Evolutionary conservation across 2,888 invertebrate species (phyloP).

Genomic region (Brenthis daphne): DNA sequence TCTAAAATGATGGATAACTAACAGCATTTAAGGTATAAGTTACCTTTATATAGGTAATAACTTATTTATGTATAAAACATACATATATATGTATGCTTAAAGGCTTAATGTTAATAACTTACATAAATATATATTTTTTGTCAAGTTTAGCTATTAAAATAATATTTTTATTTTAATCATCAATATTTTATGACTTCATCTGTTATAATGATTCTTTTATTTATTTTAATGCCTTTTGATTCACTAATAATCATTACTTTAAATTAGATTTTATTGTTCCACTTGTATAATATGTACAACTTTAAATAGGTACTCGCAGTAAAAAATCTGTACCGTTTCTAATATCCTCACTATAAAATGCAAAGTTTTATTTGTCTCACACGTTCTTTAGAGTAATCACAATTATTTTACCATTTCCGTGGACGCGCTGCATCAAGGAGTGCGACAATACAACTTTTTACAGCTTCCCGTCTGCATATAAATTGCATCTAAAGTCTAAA

Average conservation of each 20-base stretch:
- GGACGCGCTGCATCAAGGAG: constrained; percentile 31
- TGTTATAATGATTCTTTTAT: too few species aligned
- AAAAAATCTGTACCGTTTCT: not conserved
- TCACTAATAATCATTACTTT: too few species aligned
- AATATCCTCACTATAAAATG: constrained; percentile 6
- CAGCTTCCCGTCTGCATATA: constrained; percentile 36
- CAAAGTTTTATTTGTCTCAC: constrained; percentile 16
- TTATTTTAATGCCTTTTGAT: too few species aligned
- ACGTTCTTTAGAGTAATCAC: constrained; percentile 27
- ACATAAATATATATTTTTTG: too few species aligned
- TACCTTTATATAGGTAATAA: too few species aligned
- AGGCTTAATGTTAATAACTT: too few species aligned
- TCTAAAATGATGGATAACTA: constrained; percentile 7
- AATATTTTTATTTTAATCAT: too few species aligned
- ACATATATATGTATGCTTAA: too few species aligned
- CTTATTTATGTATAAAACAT: not conserved
- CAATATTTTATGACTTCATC: too few species aligned
- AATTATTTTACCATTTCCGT: constrained; percentile 34
- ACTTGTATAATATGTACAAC: too few species aligned
- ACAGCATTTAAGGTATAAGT: not conserved
- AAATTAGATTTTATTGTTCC: too few species aligned
- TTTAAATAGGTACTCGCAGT: not conserved
- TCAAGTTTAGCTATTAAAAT: too few species aligned
- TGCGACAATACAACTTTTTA: constrained; percentile 35
- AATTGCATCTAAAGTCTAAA: constrained; percentile 36